phyloP scores from a whole-genome alignment of 35 echinoderm and acorn worm species.

The Apostichopus californicus region DNA sequence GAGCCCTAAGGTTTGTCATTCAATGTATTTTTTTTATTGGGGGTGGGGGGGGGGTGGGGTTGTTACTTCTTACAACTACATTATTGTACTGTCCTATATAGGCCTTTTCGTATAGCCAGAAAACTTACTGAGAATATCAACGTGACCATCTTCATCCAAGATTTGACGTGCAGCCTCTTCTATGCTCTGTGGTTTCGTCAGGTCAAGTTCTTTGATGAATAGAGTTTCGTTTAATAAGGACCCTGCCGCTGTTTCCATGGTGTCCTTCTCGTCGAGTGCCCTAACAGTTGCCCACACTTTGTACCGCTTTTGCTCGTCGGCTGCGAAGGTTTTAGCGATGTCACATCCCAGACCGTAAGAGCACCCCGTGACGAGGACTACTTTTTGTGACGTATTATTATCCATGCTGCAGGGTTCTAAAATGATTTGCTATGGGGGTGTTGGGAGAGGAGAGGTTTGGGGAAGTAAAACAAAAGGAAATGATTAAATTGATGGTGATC shows the following conservation, averaged over 20 bases:
- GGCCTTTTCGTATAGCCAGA: too few relatives aligned
- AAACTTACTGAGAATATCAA: constrained; percentile 12
- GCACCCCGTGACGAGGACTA: constrained; percentile 14
- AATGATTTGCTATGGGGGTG: too few relatives aligned
- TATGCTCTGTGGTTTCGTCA: constrained; percentile 6
- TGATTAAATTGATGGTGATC: too few relatives aligned
- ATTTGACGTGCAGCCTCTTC: not conserved
- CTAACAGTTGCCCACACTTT: constrained; percentile 27
- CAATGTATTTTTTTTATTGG: not conserved
- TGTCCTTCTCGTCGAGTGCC: not conserved
- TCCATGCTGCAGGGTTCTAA: not conserved
- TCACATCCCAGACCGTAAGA: constrained; percentile 19
- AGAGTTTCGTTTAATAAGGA: constrained; percentile 10
- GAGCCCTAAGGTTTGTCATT: too few relatives aligned
- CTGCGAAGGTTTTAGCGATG: constrained; percentile 18
- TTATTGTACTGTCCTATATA: too few relatives aligned
- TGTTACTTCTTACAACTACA: too few relatives aligned
- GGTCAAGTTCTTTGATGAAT: constrained; percentile 13
- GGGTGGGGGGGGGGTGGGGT: too few relatives aligned
- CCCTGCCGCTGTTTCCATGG: constrained; percentile 5
- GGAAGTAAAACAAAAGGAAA: too few relatives aligned
- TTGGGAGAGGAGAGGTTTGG: too few relatives aligned
- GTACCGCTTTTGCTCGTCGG: not conserved
- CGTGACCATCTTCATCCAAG: not conserved
- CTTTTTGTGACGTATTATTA: not conserved